phyloP scores from a whole-genome alignment of 2,113 vertebrate species.

The Calidris pugnax region DNA sequence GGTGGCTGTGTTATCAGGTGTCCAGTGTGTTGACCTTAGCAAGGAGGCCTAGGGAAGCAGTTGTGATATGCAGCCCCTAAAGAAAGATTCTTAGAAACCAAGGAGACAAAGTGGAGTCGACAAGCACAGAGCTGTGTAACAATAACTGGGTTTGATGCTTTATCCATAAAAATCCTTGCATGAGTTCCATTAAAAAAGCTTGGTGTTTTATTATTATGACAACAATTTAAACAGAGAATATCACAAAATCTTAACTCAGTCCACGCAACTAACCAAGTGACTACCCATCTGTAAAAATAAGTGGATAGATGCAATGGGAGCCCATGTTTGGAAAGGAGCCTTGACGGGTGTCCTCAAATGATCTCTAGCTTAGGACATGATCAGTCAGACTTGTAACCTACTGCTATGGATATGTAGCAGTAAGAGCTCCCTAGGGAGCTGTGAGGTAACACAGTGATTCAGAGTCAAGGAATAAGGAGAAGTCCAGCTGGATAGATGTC shows the following conservation, averaged over 20 bases:
- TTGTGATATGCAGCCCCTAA: background rate
- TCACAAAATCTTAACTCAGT: background rate
- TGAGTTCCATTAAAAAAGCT: background rate
- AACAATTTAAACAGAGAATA: background rate
- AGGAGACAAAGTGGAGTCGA: background rate
- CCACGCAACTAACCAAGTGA: background rate
- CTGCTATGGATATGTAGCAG: background rate
- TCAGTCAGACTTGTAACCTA: background rate
- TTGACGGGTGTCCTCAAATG: background rate
- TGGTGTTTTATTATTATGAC: background rate
- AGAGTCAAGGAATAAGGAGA: background rate
- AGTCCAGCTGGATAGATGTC: background rate
- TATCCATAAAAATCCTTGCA: background rate
- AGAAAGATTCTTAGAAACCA: background rate
- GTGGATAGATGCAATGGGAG: background rate
- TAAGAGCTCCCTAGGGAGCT: background rate
- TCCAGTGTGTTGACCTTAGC: background rate
- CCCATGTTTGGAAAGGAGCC: background rate
- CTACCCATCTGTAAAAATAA: background rate
- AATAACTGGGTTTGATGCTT: background rate
- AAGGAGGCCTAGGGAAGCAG: background rate
- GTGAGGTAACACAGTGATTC: background rate
- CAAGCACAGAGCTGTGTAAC: background rate
- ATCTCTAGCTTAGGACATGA: background rate
- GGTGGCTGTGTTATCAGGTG: background rate